A percentile compares a stretch with the other conserved stretches of the same genome.
Evolutionary conservation across 2,888 invertebrate genomes (phyloP).

Genomic region (Glyphotaelius pellucidus): DNA sequence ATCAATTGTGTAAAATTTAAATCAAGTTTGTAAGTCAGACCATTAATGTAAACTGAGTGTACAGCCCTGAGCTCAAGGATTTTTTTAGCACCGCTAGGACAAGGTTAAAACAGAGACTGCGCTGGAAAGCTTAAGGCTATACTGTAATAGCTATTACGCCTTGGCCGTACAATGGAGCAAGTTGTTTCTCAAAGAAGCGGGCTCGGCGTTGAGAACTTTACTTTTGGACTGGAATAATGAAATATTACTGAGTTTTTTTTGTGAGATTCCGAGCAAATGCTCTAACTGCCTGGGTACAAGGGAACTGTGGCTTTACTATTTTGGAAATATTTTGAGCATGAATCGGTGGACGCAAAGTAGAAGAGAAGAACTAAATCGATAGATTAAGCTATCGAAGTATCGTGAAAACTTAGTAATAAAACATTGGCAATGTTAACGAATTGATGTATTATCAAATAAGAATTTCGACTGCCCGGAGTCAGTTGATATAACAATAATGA

Average conservation of each 20-base stretch:
- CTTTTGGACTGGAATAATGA: not conserved
- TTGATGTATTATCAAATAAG: too few relatives aligned
- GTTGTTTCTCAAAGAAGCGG: not conserved
- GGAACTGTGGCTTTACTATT: not conserved
- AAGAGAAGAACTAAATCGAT: not conserved
- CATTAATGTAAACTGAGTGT: too few relatives aligned
- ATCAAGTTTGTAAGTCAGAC: too few relatives aligned
- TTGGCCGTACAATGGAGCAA: not conserved
- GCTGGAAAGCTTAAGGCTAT: not conserved
- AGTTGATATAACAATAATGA: too few relatives aligned
- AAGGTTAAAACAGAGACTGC: not conserved
- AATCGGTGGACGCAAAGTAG: not conserved
- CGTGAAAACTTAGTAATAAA: too few relatives aligned
- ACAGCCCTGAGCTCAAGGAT: too few relatives aligned
- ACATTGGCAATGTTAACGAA: too few relatives aligned
- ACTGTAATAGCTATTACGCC: not conserved
- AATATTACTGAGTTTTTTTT: not conserved
- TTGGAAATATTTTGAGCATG: not conserved
- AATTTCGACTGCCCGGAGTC: too few relatives aligned
- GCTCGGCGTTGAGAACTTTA: not conserved
- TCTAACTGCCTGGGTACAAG: not conserved
- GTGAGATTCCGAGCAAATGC: not conserved
- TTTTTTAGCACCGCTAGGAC: too few relatives aligned
- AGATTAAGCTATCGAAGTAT: not conserved
- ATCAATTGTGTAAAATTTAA: too few relatives aligned